phyloP scores from a whole-genome alignment of 2,797 vertebrate species.

The Threskiornis aethiopicus region DNA sequence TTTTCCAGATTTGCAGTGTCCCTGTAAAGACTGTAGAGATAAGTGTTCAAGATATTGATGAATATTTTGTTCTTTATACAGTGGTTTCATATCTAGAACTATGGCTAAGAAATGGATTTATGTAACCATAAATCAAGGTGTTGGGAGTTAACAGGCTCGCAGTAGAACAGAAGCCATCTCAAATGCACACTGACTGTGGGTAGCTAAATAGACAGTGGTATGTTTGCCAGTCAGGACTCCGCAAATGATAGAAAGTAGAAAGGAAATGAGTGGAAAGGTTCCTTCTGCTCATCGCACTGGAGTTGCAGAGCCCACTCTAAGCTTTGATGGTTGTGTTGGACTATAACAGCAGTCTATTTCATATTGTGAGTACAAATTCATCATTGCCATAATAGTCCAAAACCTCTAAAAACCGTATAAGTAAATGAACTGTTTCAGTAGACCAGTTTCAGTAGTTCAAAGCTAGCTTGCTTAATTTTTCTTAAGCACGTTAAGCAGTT shows the following conservation, averaged over 20 bases:
- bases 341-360: background rate
- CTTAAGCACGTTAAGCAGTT: background rate
- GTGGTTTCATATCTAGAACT: background rate
- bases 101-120: background rate
- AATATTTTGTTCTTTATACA: background rate
- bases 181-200: background rate
- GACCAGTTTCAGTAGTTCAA: background rate
- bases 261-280: background rate
- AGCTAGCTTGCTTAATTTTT: background rate
- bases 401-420: background rate
- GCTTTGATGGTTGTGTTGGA: background rate
- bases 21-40: background rate
- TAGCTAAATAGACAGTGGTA: background rate
- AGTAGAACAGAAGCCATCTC: background rate
- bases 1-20: background rate
- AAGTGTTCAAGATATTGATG: background rate
- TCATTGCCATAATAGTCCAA: background rate
- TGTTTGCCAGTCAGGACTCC: background rate
- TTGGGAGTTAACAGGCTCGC: background rate
- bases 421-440: background rate
- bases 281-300: background rate
- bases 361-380: background rate
- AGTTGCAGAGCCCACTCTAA: background rate
- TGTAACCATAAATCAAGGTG: background rate
- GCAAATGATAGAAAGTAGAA: background rate